phyloP scores from a whole-genome alignment of 2,888 invertebrate genomes.

The Cenopis cana region DNA sequence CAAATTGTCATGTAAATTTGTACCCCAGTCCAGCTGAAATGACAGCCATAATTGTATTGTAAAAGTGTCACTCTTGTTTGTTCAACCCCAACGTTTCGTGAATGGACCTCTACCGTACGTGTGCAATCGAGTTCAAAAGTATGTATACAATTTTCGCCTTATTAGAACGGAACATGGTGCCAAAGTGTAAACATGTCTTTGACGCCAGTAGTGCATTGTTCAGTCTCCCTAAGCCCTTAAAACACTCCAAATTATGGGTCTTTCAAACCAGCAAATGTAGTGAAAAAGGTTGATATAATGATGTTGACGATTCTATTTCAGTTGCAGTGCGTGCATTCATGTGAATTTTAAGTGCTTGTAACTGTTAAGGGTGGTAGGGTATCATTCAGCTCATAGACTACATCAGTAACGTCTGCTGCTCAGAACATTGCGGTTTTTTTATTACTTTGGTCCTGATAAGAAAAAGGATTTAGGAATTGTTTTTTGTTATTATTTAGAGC shows the following conservation, averaged over 20 bases:
- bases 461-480: no score
- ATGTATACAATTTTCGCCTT: background rate
- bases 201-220: conserved; percentile 19
- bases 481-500: no score
- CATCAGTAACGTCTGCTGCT: background rate
- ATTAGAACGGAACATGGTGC: background rate
- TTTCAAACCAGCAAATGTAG: conserved; percentile 24
- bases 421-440: no score
- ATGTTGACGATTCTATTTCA: background rate
- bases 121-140: background rate
- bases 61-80: conserved; percentile 26
- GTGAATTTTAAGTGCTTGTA: conserved; percentile 1
- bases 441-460: no score
- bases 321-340: background rate
- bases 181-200: no score
- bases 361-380: background rate
- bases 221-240: conserved; percentile 14
- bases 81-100: conserved; percentile 19
- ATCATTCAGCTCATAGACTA: background rate
- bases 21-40: conserved; percentile 22
- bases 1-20: conserved; percentile 24
- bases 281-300: conserved; percentile 15
- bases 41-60: conserved; percentile 29
- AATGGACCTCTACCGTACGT: conserved; percentile 2
- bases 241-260: conserved; percentile 34